Evolutionary conservation across 2,888 invertebrate species (phyloP), one percentile per base, ranked within the genome.

Genomic region (Phyllotreta striolata): DNA sequence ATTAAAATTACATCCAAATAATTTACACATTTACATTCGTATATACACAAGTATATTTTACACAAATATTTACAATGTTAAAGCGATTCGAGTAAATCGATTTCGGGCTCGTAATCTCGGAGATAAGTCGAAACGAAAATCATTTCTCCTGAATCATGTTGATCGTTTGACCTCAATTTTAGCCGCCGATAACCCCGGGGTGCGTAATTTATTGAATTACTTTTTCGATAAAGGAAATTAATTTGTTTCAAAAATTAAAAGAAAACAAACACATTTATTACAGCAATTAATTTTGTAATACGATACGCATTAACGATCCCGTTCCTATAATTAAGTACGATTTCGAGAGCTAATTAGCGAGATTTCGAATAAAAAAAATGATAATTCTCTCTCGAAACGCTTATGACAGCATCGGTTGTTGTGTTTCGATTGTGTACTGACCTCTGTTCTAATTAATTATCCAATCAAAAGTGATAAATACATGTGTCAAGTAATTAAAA

Each of bases 21-120:
- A 72, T 73, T 73, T 73, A 72, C 72, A 73, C 69, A 68, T 68
- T 65, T 74, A 73, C 73, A 74, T 64, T 60, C 62, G 64, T 74
- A 72, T 75, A 66, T 74, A 74, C 72, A 75, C 12, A 59, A 51
- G 67, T 66, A 24, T 24, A 24, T 69, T 70, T 61, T 71, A 69
- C 71, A 71, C 65, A 63, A 64, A 69, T 69, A 69, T 44, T 63
- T 71, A 71, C 71, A 71, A 55, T 59, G 51, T 24, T 24, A 24
- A 24, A 24, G 24, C 4, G 24, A 24, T 24, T 24, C 24, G 24
- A 24, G 24, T 24, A 4, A 24, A 24, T 24, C 24, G 24, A 24
- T 24, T 24, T 24, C 24, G 24, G 4, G 24, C 24, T 24, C 2
- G 24, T 24, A 24, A 24, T 24, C 24, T 24, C 24, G 1, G 24